These are phyloP conservation scores for Magallana gigas DNA, from an alignment of 1,140 invertebrate species.

Conservation along the genomic window DNA sequence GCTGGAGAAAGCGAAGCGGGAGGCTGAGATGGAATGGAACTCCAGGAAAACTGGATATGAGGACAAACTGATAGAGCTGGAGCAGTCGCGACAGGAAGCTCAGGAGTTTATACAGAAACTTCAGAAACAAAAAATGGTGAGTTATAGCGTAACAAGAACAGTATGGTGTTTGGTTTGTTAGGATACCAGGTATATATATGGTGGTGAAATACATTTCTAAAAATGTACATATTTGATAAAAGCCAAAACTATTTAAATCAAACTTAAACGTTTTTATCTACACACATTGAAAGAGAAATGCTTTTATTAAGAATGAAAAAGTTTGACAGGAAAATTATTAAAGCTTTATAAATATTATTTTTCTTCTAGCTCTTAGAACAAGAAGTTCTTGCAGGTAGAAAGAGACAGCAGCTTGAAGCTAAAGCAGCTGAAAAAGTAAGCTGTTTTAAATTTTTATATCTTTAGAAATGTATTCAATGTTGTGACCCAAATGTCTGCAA, in stretches of 20 bases:
- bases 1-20: constrained; percentile 66
- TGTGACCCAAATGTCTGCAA: too few species aligned
- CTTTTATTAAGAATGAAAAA: too few species aligned
- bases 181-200: too few species aligned
- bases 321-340: too few species aligned
- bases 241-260: too few species aligned
- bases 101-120: constrained; percentile 70
- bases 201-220: too few species aligned
- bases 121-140: constrained; percentile 55
- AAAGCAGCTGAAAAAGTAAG: constrained; percentile 69
- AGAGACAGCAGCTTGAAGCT: constrained; percentile 68
- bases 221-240: too few species aligned
- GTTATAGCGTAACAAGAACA: not conserved
- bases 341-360: not conserved
- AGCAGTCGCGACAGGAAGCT: constrained; percentile 67
- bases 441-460: not conserved
- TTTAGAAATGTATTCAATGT: too few species aligned
- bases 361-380: constrained; percentile 72
- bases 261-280: too few species aligned
- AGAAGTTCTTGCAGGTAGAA: constrained; percentile 71
- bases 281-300: too few species aligned
- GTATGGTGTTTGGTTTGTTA: too few species aligned
- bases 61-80: constrained; percentile 68
- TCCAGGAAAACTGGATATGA: constrained; percentile 71
- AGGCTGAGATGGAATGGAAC: constrained; percentile 64